Conservation (phyloP, 64 coral and sea anemone genomes). For the Orbicella faveolata region DNA sequence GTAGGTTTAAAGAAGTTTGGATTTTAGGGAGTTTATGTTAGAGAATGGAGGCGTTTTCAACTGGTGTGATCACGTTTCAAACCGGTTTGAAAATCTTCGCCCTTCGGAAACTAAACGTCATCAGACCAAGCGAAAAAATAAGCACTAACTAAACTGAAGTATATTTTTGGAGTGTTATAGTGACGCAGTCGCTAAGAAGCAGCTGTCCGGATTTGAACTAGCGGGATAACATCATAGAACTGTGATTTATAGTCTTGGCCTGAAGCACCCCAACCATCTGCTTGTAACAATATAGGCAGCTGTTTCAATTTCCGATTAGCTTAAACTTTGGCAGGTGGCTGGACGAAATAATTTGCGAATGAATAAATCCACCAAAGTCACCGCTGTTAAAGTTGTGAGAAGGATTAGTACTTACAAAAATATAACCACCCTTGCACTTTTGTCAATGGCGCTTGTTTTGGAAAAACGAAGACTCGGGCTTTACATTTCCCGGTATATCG, state of each 20-base stretch:
- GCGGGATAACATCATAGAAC: not conserved
- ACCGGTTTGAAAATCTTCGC: not conserved
- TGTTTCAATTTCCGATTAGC: constrained; percentile 20
- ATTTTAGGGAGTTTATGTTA: not conserved
- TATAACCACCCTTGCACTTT: not conserved
- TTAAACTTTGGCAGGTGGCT: constrained; percentile 13
- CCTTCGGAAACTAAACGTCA: not conserved
- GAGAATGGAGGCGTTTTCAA: not conserved
- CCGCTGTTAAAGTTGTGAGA: not conserved
- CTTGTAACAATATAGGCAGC: constrained; percentile 36
- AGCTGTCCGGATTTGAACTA: constrained; percentile 14
- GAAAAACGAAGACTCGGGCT: not conserved
- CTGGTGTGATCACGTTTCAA: constrained; percentile 8
- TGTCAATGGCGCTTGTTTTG: not conserved
- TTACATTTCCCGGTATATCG: no score
- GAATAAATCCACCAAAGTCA: constrained; percentile 21
- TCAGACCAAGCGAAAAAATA: not conserved
- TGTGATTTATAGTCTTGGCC: constrained; percentile 3
- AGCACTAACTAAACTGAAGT: not conserved
- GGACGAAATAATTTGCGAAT: not conserved
- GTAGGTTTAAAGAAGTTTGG: not conserved
- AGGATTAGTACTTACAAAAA: not conserved
- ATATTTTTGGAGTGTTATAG: not conserved
- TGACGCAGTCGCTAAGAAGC: not conserved
- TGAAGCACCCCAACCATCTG: constrained; percentile 33